Conservation (phyloP, 2,888 invertebrate species). For the Gortyna flavago region DNA sequence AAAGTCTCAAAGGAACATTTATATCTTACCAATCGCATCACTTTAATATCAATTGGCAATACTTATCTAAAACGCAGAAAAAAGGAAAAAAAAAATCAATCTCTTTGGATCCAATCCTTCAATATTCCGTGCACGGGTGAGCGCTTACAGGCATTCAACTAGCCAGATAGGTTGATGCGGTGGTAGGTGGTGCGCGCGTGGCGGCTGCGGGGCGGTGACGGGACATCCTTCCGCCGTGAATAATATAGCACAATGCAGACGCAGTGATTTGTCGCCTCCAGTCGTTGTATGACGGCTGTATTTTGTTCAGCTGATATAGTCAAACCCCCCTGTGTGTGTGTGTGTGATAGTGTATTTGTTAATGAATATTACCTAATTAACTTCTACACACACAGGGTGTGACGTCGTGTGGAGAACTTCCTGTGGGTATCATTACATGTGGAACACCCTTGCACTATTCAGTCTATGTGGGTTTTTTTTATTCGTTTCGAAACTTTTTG, state of each 20-base stretch:
- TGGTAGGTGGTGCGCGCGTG: not conserved
- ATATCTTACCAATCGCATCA: slow-evolving; percentile 7
- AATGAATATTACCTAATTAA: slow-evolving; percentile 55
- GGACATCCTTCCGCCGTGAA: slow-evolving; percentile 58
- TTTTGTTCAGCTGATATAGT: slow-evolving; percentile 40
- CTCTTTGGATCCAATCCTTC: slow-evolving; percentile 14
- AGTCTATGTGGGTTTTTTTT: too few relatives aligned
- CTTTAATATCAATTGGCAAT: slow-evolving; percentile 17
- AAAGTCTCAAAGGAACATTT: not conserved
- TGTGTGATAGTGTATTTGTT: slow-evolving; percentile 14
- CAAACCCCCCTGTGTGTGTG: not conserved
- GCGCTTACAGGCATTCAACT: slow-evolving; percentile 37
- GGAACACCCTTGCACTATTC: too few relatives aligned
- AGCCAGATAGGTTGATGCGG: slow-evolving; percentile 42
- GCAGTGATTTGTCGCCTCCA: slow-evolving; percentile 64
- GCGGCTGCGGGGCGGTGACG: slow-evolving; percentile 27
- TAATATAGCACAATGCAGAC: slow-evolving; percentile 59
- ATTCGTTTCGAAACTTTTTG: not conserved
- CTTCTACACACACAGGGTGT: slow-evolving; percentile 3
- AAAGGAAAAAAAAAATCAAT: slow-evolving; percentile 3
- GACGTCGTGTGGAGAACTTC: not conserved
- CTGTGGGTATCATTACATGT: not conserved
- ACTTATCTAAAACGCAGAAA: slow-evolving; percentile 25
- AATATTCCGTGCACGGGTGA: slow-evolving; percentile 41
- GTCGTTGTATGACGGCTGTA: slow-evolving; percentile 57